These are phyloP conservation scores for Spinibarbus caldwelli DNA, from an alignment of 2,797 vertebrate genomes.

Conservation along the genomic window DNA sequence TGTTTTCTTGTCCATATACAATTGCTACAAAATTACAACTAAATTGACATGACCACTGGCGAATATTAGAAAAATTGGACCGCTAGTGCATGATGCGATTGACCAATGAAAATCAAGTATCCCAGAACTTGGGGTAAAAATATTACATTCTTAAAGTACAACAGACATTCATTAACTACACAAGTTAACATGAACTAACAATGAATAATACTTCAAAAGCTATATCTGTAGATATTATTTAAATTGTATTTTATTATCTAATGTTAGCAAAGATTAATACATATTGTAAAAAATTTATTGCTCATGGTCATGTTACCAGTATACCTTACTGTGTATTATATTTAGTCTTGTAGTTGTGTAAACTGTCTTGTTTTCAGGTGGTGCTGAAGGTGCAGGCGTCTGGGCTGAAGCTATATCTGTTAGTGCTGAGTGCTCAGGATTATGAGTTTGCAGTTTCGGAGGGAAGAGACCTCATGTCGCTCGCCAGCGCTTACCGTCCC, in stretches of 20 bases:
- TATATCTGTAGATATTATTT: background rate
- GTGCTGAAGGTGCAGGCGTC: constrained; percentile 86
- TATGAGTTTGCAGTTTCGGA: constrained; percentile 73
- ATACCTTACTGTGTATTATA: background rate
- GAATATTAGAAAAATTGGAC: background rate
- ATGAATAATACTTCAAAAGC: background rate
- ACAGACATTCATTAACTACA: no score
- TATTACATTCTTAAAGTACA: no score
- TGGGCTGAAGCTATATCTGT: constrained; percentile 81
- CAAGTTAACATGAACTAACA: background rate
- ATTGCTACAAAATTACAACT: background rate
- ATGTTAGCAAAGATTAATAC: background rate
- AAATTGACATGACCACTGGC: no score
- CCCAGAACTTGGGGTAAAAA: no score
- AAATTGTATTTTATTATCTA: background rate
- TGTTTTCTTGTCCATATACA: background rate
- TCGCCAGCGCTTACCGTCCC: constrained; percentile 61
- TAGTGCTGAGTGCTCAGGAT: constrained; percentile 75
- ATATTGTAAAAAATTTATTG: background rate
- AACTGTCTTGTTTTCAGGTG: constrained; percentile 75
- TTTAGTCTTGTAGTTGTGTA: background rate
- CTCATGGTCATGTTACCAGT: background rate
- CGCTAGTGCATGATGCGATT: background rate
- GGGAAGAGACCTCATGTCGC: constrained; percentile 66
- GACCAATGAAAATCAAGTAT: background rate